Evolutionary conservation across 92 coral and sea anemone genomes (phyloP).

Genomic region (Zoanthus sociatus): DNA sequence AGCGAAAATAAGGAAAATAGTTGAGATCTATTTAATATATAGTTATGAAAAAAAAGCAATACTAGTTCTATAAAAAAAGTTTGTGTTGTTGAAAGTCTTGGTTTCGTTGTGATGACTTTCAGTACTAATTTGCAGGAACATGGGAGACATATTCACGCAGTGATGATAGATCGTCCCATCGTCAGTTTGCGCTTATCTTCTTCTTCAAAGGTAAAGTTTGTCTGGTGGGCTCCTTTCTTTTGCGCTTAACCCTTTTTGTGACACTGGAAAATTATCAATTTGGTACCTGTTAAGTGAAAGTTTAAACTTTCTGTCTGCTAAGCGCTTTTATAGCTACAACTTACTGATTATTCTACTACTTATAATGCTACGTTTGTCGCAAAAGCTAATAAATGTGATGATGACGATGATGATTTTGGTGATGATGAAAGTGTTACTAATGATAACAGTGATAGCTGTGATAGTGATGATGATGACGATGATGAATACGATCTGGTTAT

Average conservation of each 20-base stretch:
- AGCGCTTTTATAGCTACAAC: neutral
- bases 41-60: neutral
- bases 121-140: neutral
- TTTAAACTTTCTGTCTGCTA: neutral
- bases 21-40: too few relatives aligned
- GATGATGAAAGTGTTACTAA: neutral
- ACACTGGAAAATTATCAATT: neutral
- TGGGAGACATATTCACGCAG: neutral
- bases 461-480: neutral
- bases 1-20: too few relatives aligned
- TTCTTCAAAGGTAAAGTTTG: constrained; percentile 13
- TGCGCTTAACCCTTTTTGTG: neutral
- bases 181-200: neutral
- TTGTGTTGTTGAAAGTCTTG: neutral
- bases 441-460: neutral
- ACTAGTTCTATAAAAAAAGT: neutral
- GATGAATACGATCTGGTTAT: neutral
- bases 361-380: neutral
- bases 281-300: neutral
- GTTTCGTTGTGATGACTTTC: neutral
- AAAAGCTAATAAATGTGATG: neutral
- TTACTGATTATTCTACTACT: neutral
- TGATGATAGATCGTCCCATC: constrained; percentile 2
- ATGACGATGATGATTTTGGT: neutral
- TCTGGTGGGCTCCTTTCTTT: neutral